Evolutionary conservation across 1,140 invertebrate genomes (phyloP).

Genomic region (Phymastichus coffea): DNA sequence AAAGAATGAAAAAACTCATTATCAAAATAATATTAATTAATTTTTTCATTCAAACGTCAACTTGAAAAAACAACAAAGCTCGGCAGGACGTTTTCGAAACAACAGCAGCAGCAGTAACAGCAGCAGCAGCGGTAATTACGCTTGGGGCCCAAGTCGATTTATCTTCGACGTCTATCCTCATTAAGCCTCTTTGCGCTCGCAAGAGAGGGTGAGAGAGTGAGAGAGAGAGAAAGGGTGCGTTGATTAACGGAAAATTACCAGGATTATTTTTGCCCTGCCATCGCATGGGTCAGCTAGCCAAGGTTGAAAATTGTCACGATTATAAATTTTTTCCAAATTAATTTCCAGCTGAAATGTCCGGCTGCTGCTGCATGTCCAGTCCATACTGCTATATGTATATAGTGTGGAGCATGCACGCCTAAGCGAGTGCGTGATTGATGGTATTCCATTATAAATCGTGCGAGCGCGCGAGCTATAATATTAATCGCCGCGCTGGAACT

Average conservation of each 20-base stretch:
- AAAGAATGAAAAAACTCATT: no score
- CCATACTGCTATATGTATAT: no score
- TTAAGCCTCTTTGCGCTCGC: slow-evolving; percentile 9
- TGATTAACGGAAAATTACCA: slow-evolving; percentile 28
- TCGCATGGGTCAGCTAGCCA: not conserved
- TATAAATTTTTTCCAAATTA: slow-evolving; percentile 53
- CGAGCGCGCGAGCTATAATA: slow-evolving; percentile 45
- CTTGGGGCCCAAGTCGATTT: slow-evolving; percentile 17
- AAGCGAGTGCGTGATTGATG: slow-evolving; percentile 48
- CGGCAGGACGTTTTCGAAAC: slow-evolving; percentile 17
- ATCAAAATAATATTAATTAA: no score
- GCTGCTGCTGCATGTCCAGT: slow-evolving; percentile 8
- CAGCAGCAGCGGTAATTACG: not conserved
- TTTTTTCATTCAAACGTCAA: no score
- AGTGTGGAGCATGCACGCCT: slow-evolving; percentile 24
- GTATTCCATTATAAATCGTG: slow-evolving; percentile 49
- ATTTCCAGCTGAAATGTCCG: slow-evolving; percentile 38
- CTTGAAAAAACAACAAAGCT: slow-evolving; percentile 3
- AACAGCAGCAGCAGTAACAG: not conserved
- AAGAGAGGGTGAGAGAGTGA: no score
- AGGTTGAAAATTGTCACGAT: slow-evolving; percentile 45
- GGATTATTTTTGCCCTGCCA: slow-evolving; percentile 19
- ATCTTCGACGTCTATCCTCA: slow-evolving; percentile 21
- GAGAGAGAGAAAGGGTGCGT: no score
- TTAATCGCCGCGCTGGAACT: slow-evolving; percentile 42